These are phyloP conservation scores for Drosophila neoperkinsi DNA, from an alignment of 2,888 invertebrate genomes.

Conservation along the genomic window DNA sequence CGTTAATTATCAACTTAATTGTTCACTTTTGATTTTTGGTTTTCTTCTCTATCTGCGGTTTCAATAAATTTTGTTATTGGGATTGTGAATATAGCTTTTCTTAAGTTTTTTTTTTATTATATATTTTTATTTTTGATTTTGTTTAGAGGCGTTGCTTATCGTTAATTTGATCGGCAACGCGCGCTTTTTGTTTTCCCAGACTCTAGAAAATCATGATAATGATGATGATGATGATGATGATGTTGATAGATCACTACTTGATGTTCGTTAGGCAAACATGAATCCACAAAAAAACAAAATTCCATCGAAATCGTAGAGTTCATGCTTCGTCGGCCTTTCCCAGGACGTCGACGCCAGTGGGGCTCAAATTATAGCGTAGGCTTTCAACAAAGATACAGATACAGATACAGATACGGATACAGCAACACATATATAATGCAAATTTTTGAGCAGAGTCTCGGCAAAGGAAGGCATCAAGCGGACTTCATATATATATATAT, in stretches of 20 bases:
- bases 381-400: conserved; percentile 35
- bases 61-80: conserved; percentile 75
- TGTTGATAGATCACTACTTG: conserved; percentile 67
- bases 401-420: conserved; percentile 1
- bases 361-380: conserved; percentile 63
- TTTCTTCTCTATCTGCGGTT: conserved; percentile 22
- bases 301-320: conserved; percentile 66
- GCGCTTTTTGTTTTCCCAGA: conserved; percentile 74
- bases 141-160: conserved; percentile 63
- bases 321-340: conserved; percentile 70
- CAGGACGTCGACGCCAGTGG: conserved; percentile 50
- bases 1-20: background rate
- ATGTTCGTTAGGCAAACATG: conserved; percentile 36
- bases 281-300: conserved; percentile 44
- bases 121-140: conserved; percentile 16
- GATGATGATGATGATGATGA: conserved; percentile 27
- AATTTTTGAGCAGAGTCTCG: conserved; percentile 50
- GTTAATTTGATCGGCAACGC: conserved; percentile 76
- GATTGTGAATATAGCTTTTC: conserved; percentile 12
- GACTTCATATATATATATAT: conserved; percentile 20
- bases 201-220: conserved; percentile 32
- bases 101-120: conserved; percentile 29
- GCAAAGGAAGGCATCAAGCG: conserved; percentile 69
- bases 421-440: conserved; percentile 53
- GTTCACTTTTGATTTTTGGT: conserved; percentile 4